Base-by-base conservation (phyloP, 2,888 invertebrate species). In the Ennomos erosarius region DNA sequence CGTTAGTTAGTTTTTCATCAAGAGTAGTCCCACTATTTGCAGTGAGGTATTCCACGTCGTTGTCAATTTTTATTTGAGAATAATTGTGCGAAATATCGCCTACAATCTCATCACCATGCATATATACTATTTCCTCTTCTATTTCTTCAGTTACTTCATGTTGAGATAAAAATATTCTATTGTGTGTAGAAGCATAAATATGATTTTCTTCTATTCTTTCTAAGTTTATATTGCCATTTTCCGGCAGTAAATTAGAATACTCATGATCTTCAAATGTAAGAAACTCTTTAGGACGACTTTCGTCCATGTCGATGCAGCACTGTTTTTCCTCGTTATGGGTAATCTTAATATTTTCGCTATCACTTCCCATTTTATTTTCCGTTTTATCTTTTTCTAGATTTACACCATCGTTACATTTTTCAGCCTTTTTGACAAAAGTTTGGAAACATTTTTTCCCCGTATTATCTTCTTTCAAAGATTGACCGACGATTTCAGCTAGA, bases 101-200 rank as follows among this genome's bases (percentile, higher is more conserved):
- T 38, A 55, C 33, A 9, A 55, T 54, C 8, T 67, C 64, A 46
- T 60, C 53, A 45, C 40, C 50, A 1, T 12, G 44, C 55, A 59
- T 60, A 35, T 67, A 57, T 1, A 55, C 49, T 36, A 60, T 54
- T 37, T 59, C 48, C 51, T 58, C 64, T 36, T 52, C 47, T 37
- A 57, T n/a, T 12, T 48, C 55, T 10, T 37, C 42, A 9, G 39
- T 10, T 2, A 35, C 8, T 13, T 53, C 49, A 47, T 57, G 55
- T 45, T 61, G 60, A 11, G 47, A 51, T 38, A 58, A 12, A 42
- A 48, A 45, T 34, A 58, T 13, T 13, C 37, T 45, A 38, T 62
- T 40, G 0, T 48, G 47, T 50, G 54, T 49, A 13, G 48, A 46
- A 38, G 40, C 16, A 51, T 55, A 55, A 26, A 44, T 13, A 48